A percentile compares a stretch with the other conserved stretches of the same genome.
Evolutionary conservation across 1,140 invertebrate species (phyloP).

Genomic region (Marisa cornuarietis): DNA sequence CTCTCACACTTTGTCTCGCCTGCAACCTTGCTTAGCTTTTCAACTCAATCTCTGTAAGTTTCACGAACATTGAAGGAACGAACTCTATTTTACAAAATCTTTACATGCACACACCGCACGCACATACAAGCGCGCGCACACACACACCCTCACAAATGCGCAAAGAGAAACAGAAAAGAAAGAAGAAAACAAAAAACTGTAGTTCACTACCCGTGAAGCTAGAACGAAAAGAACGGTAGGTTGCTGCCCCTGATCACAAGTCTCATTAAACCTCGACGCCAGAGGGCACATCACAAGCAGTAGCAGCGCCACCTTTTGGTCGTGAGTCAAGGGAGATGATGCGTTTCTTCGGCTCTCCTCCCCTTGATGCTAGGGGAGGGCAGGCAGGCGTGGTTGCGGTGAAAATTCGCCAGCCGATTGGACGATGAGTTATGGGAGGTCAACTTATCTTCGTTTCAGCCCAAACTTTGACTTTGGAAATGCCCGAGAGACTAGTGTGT

Average conservation of each 20-base stretch:
- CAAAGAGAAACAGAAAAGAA: too few relatives aligned
- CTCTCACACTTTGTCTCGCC: neutral
- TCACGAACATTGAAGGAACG: too few relatives aligned
- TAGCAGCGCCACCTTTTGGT: neutral
- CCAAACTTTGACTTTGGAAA: too few relatives aligned
- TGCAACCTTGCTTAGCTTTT: too few relatives aligned
- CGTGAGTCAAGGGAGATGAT: constrained; percentile 8
- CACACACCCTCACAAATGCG: too few relatives aligned
- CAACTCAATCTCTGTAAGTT: too few relatives aligned
- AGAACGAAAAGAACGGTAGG: constrained; percentile 2
- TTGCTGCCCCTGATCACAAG: constrained; percentile 15
- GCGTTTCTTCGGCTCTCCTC: neutral
- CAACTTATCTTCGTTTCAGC: too few relatives aligned
- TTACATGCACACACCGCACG: too few relatives aligned
- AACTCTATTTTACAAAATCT: too few relatives aligned
- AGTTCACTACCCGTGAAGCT: constrained; percentile 11
- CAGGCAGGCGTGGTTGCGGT: neutral
- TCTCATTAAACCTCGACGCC: constrained; percentile 28
- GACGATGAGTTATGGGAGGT: too few relatives aligned
- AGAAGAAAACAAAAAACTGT: neutral
- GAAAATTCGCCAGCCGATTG: neutral
- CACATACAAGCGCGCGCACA: too few relatives aligned
- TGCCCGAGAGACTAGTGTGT: too few relatives aligned
- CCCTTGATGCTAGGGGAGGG: neutral
- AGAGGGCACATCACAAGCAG: constrained; percentile 10